Evolutionary conservation across 2,797 vertebrate genomes (phyloP).

Genomic region (Acipenser transmontanus): DNA sequence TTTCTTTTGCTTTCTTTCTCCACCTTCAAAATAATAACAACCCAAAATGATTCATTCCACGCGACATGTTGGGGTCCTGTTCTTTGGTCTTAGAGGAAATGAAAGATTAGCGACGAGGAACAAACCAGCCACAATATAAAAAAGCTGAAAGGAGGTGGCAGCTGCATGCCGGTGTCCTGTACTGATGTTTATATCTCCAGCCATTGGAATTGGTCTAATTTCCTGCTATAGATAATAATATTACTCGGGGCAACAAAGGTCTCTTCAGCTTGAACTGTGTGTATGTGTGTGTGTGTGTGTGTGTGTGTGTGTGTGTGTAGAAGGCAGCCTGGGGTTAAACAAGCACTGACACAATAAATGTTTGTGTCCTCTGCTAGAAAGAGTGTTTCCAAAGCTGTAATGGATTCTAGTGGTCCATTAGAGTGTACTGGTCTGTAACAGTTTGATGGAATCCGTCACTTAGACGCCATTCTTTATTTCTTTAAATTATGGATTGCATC

Average conservation of each 20-base stretch:
- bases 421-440: no score
- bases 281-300: no score
- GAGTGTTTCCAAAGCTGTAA: no score
- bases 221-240: not conserved
- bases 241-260: not conserved
- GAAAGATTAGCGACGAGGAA: slow-evolving; percentile 33
- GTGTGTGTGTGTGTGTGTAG: no score
- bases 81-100: slow-evolving; percentile 44
- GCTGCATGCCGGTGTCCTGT: slow-evolving; percentile 20
- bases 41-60: slow-evolving; percentile 44
- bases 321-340: no score
- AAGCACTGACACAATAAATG: no score
- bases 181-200: slow-evolving; percentile 32
- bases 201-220: slow-evolving; percentile 17
- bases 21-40: slow-evolving; percentile 59
- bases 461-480: no score
- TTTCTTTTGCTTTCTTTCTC: slow-evolving; percentile 45
- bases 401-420: no score
- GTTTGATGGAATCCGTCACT: no score
- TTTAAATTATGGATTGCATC: no score
- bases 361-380: no score
- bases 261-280: no score
- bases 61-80: slow-evolving; percentile 29
- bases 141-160: slow-evolving; percentile 26
- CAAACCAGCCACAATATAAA: slow-evolving; percentile 14